Conservation (phyloP, 2,888 invertebrate genomes). For the Tyria jacobaeae region DNA sequence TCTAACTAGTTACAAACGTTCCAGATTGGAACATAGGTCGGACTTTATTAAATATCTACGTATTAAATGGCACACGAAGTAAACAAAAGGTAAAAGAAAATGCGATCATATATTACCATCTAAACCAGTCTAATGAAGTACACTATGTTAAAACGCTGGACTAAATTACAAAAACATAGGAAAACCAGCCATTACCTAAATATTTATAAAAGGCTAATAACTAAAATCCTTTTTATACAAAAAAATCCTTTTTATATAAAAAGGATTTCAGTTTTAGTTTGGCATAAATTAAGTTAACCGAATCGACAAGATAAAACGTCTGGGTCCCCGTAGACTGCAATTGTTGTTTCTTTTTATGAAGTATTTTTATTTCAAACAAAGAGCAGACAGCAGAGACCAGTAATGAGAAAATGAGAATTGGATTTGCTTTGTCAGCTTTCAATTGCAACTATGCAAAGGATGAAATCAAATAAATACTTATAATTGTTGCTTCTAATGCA, state of each 20-base stretch:
- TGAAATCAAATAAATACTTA: slow-evolving; percentile 29
- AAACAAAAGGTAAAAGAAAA: not conserved
- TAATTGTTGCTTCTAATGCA: slow-evolving; percentile 47
- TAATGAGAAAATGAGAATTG: slow-evolving; percentile 80
- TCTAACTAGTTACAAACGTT: no score
- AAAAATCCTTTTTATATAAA: slow-evolving; percentile 17
- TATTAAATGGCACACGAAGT: no score
- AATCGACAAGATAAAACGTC: slow-evolving; percentile 52
- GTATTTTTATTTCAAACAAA: slow-evolving; percentile 67
- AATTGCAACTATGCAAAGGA: slow-evolving; percentile 60
- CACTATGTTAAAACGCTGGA: not conserved
- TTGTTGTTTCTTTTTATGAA: slow-evolving; percentile 59
- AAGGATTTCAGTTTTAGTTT: no score
- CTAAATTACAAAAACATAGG: not conserved
- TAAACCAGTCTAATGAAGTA: not conserved
- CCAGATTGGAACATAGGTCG: no score
- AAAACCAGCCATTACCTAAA: not conserved
- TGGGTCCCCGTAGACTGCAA: slow-evolving; percentile 33
- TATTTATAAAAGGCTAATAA: not conserved
- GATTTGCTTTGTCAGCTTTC: slow-evolving; percentile 72
- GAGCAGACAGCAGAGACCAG: slow-evolving; percentile 68
- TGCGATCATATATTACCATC: not conserved
- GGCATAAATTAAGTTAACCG: slow-evolving; percentile 43
- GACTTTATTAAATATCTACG: no score
- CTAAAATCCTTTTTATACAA: slow-evolving; percentile 16